A percentile compares a stretch with the other conserved stretches of the same genome.
phyloP scores from a whole-genome alignment of 1,140 invertebrate species.

The Hetaerina americana region DNA sequence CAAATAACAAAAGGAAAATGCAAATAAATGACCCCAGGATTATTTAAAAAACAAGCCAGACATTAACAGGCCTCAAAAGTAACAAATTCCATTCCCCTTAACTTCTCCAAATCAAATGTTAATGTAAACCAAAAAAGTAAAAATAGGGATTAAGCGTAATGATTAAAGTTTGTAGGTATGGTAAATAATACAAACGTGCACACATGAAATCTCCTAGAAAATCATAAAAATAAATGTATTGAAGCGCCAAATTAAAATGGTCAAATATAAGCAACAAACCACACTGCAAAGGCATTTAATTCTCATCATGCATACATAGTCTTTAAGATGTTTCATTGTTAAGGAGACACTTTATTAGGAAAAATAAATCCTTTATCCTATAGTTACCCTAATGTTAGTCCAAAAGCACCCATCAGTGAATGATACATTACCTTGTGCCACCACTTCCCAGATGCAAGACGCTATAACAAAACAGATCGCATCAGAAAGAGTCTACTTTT shows the following conservation, averaged over 20 bases:
- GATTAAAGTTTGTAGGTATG: too few species aligned
- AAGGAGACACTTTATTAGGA: constrained; percentile 1
- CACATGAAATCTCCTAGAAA: too few species aligned
- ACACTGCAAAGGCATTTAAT: background rate
- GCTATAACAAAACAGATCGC: constrained; percentile 40
- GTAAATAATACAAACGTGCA: too few species aligned
- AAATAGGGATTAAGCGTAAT: too few species aligned
- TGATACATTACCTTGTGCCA: constrained; percentile 42
- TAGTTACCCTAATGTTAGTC: constrained; percentile 11
- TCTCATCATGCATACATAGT: constrained; percentile 6
- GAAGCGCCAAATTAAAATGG: constrained; percentile 12
- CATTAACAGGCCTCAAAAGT: too few species aligned
- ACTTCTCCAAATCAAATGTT: too few species aligned
- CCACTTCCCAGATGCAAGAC: constrained; percentile 42
- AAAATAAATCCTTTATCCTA: constrained; percentile 10
- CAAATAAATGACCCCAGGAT: too few species aligned
- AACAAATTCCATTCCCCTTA: too few species aligned
- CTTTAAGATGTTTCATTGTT: constrained; percentile 3
- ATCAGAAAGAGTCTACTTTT: constrained; percentile 5
- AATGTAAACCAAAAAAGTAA: too few species aligned
- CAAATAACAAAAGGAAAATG: too few species aligned
- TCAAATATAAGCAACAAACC: background rate
- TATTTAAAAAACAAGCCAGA: too few species aligned
- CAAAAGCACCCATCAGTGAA: constrained; percentile 15
- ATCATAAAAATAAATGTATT: too few species aligned